These are phyloP conservation scores for Brachionus plicatilis DNA, from an alignment of 1,140 invertebrate species.

Conservation along the genomic window DNA sequence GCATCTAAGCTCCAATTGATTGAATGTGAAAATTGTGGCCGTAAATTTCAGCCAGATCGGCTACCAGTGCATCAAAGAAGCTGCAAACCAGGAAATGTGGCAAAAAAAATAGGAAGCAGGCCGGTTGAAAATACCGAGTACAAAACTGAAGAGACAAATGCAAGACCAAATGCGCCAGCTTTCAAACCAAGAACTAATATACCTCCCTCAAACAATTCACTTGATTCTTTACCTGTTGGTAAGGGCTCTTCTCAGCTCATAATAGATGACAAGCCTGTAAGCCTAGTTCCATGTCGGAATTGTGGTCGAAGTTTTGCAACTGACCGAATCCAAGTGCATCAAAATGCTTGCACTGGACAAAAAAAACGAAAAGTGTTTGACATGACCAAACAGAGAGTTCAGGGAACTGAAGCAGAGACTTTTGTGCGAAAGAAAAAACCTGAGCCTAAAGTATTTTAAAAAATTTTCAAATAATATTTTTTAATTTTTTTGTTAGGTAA, in stretches of 20 bases:
- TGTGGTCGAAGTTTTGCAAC: conserved; percentile 65
- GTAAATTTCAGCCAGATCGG: conserved; percentile 67
- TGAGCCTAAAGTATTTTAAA: not conserved
- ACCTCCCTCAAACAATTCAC: not conserved
- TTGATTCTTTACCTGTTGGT: not conserved
- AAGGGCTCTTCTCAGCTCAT: not conserved
- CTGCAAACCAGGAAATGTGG: conserved; percentile 56
- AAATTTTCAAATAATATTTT: not conserved
- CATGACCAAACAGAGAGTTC: conserved; percentile 70
- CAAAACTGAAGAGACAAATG: not conserved
- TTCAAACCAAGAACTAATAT: not conserved
- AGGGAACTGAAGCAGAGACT: conserved; percentile 78
- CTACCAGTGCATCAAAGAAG: conserved; percentile 63
- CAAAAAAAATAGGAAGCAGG: not conserved
- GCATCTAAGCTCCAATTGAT: conserved; percentile 59
- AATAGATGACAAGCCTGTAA: conserved; percentile 8
- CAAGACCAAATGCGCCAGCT: not conserved
- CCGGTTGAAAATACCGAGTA: not conserved
- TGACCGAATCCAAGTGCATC: conserved; percentile 73
- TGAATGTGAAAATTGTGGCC: conserved; percentile 64
- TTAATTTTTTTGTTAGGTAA: conserved; percentile 20
- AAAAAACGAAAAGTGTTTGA: conserved; percentile 74
- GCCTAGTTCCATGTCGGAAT: conserved; percentile 50
- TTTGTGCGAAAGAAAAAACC: conserved; percentile 60
- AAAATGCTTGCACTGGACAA: conserved; percentile 67